Conservation (phyloP, 1,140 invertebrate species). For the Rhopalosiphum padi region DNA sequence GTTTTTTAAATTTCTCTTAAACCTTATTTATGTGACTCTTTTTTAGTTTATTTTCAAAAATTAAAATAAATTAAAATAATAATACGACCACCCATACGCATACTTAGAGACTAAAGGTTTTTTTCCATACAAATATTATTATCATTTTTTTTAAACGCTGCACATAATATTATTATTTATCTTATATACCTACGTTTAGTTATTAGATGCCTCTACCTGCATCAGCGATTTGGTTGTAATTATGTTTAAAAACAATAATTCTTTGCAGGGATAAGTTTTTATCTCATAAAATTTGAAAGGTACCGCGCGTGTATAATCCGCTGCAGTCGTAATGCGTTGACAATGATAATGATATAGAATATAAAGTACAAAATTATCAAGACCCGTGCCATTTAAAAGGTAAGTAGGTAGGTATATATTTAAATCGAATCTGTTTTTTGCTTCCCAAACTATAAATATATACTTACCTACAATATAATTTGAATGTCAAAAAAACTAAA, state of each 20-base stretch:
- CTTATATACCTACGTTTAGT: not conserved
- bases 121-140: not conserved
- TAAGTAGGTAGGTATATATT: not conserved
- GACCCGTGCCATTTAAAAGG: not conserved
- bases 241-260: not conserved
- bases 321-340: not conserved
- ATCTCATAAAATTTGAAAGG: not conserved
- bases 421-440: not conserved
- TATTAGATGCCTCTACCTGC: not conserved
- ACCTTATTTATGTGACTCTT: not conserved
- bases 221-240: not conserved
- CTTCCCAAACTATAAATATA: not conserved
- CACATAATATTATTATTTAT: not conserved
- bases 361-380: conserved; percentile 9
- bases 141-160: not conserved
- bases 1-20: not conserved
- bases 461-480: not conserved
- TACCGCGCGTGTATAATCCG: not conserved
- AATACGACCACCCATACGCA: not conserved
- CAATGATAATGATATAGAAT: not conserved
- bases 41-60: not conserved
- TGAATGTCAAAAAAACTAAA: not conserved
- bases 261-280: not conserved
- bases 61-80: not conserved
- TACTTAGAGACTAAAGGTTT: not conserved